These are phyloP conservation scores for Scrobipalpa atriplicella DNA, from an alignment of 2,888 invertebrate species.

Conservation along the genomic window DNA sequence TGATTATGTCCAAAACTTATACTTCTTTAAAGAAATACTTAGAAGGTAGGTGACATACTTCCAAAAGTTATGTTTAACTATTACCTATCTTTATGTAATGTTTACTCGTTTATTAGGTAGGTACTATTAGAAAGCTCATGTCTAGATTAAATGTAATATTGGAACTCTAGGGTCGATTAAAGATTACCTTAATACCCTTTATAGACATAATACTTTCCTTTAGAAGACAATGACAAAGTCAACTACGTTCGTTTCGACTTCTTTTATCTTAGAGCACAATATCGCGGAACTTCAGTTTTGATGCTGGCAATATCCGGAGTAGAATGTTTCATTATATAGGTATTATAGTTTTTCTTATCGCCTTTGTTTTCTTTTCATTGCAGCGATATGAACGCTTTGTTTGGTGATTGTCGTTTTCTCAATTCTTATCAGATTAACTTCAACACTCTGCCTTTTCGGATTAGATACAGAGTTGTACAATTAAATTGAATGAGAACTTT, in stretches of 20 bases:
- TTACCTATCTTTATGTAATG: too few species aligned
- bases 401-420: constrained; percentile 8
- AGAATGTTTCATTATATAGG: constrained; percentile 47
- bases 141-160: too few species aligned
- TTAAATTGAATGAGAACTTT: background rate
- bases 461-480: background rate
- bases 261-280: constrained; percentile 44
- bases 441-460: background rate
- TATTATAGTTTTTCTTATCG: constrained; percentile 47
- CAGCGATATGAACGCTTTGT: constrained; percentile 39
- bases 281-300: constrained; percentile 43
- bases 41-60: too few species aligned
- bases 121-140: too few species aligned
- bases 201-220: constrained; percentile 15
- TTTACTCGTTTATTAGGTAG: too few species aligned
- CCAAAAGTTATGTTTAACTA: too few species aligned
- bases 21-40: too few species aligned
- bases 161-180: constrained; percentile 3
- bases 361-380: constrained; percentile 52
- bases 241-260: constrained; percentile 35
- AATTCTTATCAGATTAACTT: constrained; percentile 10
- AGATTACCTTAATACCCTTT: background rate
- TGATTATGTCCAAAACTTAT: too few species aligned
- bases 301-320: constrained; percentile 49
- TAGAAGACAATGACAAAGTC: constrained; percentile 32